Evolutionary conservation across 2,888 invertebrate genomes (phyloP), one percentile per base, ranked within the genome.

Genomic region (Luffia ferchaultella): DNA sequence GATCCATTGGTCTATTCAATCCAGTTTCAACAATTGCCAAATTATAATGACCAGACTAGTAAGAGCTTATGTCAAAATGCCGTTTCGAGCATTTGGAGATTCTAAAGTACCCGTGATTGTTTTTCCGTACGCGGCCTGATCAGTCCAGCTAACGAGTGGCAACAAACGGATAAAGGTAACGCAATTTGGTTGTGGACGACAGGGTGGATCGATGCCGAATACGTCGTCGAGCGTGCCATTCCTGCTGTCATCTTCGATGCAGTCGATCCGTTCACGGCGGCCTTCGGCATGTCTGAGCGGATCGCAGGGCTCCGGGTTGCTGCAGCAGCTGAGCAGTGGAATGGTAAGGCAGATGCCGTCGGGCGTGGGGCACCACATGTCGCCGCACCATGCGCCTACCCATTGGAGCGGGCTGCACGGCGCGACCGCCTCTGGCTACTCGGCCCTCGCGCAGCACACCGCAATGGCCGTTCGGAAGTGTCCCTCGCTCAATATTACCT

Each of bases 131-230:
- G n/a, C n/a, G n/a, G n/a, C n/a, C n/a, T n/a, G n/a, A n/a, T n/a
- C n/a, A n/a, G n/a, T n/a, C n/a, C n/a, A n/a, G n/a, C n/a, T n/a
- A n/a, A n/a, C n/a, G n/a, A n/a, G n/a, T n/a, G n/a, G n/a, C n/a
- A n/a, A n/a, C n/a, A n/a, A n/a, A n/a, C n/a, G n/a, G n/a, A n/a
- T n/a, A n/a, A n/a, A n/a, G n/a, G n/a, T n/a, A n/a, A n/a, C n/a
- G n/a, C n/a, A n/a, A n/a, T n/a, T n/a, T n/a, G n/a, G n/a, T n/a
- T n/a, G n/a, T n/a, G n/a, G n/a, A n/a, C 77, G 78, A 55, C 86
- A 94, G 94, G 92, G 93, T 66, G 93, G 93, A 63, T 93, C 93
- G 60, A 92, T 94, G 92, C 94, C 95, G 64, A 94, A 93, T 74
- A 93, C 94, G 54, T 93, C 93, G 64, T 92, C 92, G 79, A 93